Percentiles rank a stretch among this genome's conserved stretches.
These are phyloP conservation scores for Eupithecia subfuscata DNA, from an alignment of 2,888 invertebrate species.

Conservation along the genomic window DNA sequence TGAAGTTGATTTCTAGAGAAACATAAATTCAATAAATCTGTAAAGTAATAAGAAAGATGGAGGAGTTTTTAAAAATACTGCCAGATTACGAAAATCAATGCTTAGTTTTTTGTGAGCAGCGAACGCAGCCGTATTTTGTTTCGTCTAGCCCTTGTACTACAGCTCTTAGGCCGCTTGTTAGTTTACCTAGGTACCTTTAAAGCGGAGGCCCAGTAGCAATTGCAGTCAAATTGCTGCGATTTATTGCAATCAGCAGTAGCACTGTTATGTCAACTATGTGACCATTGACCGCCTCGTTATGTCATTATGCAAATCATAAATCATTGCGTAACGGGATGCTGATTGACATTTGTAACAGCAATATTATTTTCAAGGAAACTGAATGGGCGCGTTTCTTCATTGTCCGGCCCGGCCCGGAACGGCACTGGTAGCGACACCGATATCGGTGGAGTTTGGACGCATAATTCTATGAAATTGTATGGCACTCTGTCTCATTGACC, in stretches of 20 bases:
- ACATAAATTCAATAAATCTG: too few relatives aligned
- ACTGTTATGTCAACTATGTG: slow-evolving; percentile 41
- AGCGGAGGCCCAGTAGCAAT: slow-evolving; percentile 21
- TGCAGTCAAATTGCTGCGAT: slow-evolving; percentile 38
- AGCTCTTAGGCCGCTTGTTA: not conserved
- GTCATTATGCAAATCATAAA: slow-evolving; percentile 10
- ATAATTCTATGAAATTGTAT: too few relatives aligned
- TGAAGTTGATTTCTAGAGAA: too few relatives aligned
- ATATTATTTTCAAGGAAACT: not conserved
- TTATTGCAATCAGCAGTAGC: slow-evolving; percentile 38
- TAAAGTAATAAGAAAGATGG: not conserved
- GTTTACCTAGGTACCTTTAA: not conserved
- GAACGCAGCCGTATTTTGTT: not conserved
- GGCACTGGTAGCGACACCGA: too few relatives aligned
- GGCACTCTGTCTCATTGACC: too few relatives aligned
- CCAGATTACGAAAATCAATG: not conserved
- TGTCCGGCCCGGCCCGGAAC: too few relatives aligned
- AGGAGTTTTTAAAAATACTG: not conserved
- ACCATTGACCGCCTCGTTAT: slow-evolving; percentile 19
- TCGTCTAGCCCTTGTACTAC: not conserved
- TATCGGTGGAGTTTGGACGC: too few relatives aligned
- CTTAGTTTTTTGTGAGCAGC: not conserved
- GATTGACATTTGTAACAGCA: not conserved
- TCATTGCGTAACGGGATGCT: slow-evolving; percentile 4
- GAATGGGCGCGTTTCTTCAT: too few relatives aligned